A percentile compares a stretch with the other conserved stretches of the same genome.
phyloP scores from a whole-genome alignment of 2,113 vertebrate species.

The Fulmarus glacialis region DNA sequence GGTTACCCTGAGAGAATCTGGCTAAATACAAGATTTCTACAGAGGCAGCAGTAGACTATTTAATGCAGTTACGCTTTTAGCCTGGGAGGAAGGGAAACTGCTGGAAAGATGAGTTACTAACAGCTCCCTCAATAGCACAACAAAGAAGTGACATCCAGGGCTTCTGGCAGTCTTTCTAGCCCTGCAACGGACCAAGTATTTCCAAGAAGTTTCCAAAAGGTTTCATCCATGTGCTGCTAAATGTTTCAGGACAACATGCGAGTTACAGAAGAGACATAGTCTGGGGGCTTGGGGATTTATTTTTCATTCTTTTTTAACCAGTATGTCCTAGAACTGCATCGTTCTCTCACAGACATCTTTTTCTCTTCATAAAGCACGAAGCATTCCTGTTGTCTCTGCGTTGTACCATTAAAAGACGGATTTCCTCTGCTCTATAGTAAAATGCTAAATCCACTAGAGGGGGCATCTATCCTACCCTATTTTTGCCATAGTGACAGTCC shows the following conservation, averaged over 20 bases:
- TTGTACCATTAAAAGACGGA: neutral
- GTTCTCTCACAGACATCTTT: neutral
- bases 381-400: neutral
- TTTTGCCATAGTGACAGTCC: neutral
- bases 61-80: neutral
- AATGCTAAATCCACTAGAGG: neutral
- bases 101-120: neutral
- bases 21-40: neutral
- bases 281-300: neutral
- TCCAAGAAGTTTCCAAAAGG: neutral
- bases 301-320: neutral
- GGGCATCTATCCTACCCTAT: neutral
- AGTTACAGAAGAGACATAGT: neutral
- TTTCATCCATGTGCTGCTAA: neutral
- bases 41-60: neutral
- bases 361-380: neutral
- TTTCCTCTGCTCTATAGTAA: neutral
- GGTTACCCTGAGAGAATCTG: neutral
- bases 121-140: neutral
- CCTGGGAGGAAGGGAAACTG: neutral
- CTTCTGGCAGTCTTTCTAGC: neutral
- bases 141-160: neutral
- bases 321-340: neutral
- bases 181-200: neutral
- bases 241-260: neutral